phyloP scores from a whole-genome alignment of 2,888 invertebrate genomes.

The Trichogramma dendrolimi region DNA sequence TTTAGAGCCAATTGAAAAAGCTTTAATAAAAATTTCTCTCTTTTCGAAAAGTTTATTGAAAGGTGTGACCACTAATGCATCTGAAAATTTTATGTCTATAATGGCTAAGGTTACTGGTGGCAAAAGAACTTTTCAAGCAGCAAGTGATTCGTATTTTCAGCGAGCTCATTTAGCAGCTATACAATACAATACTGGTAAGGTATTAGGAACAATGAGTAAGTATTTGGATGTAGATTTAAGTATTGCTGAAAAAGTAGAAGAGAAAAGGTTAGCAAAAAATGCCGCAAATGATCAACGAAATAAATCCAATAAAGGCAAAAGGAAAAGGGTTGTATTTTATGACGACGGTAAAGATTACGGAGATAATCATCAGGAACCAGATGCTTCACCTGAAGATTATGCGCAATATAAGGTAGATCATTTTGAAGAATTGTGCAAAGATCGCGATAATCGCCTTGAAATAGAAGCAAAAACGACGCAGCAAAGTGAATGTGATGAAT shows the following conservation, averaged over 20 bases:
- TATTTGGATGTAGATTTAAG: background rate
- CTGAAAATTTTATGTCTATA: constrained; percentile 7
- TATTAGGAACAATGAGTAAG: constrained; percentile 8
- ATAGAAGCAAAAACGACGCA: constrained; percentile 6
- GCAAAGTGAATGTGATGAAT: constrained; percentile 17
- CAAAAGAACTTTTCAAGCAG: background rate
- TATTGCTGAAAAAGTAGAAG: background rate
- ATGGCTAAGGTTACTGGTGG: background rate
- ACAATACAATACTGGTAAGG: constrained; percentile 13
- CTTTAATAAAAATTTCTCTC: constrained; percentile 13
- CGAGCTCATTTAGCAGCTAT: background rate
- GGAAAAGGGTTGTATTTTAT: background rate
- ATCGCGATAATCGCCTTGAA: constrained; percentile 7
- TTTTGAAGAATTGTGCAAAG: constrained; percentile 4
- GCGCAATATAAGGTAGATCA: too few species aligned
- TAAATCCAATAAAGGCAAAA: background rate
- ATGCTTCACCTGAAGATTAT: too few species aligned
- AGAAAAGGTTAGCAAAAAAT: background rate
- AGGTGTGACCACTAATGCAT: constrained; percentile 8
- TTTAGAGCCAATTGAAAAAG: constrained; percentile 13
- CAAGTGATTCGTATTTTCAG: background rate
- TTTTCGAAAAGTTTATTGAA: constrained; percentile 28
- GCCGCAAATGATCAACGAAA: background rate
- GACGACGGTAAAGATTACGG: constrained; percentile 1
- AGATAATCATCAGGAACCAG: background rate